These are phyloP conservation scores for Tenthredo distinguenda DNA, from an alignment of 2,888 invertebrate genomes.

Conservation along the genomic window DNA sequence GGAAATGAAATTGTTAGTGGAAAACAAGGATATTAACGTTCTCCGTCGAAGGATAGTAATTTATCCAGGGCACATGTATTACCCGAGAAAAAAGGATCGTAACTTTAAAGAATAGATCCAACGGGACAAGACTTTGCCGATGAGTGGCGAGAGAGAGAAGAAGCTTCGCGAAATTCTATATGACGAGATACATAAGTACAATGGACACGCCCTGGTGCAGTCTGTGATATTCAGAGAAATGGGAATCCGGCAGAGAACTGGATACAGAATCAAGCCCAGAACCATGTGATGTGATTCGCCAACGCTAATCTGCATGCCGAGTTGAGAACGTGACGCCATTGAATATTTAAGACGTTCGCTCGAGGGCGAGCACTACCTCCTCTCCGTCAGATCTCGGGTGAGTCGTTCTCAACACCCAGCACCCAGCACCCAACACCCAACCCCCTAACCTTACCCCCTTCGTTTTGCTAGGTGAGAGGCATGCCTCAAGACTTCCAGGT, in stretches of 20 bases:
- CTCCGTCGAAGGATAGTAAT: not conserved
- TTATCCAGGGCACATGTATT: not conserved
- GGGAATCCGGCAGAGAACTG: slow-evolving; percentile 49
- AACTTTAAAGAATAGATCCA: not conserved
- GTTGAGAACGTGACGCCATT: slow-evolving; percentile 75
- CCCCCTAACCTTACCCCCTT: slow-evolving; percentile 65
- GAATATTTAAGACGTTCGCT: slow-evolving; percentile 75
- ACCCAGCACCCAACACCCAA: slow-evolving; percentile 62
- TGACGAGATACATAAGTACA: slow-evolving; percentile 26
- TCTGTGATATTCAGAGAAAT: slow-evolving; percentile 35
- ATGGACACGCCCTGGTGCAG: slow-evolving; percentile 44
- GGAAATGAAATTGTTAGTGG: not conserved
- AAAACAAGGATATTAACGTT: not conserved
- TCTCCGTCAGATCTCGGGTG: slow-evolving; percentile 56
- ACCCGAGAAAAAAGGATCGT: not conserved
- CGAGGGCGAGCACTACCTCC: slow-evolving; percentile 53
- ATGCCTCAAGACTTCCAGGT: slow-evolving; percentile 74
- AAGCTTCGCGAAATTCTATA: not conserved
- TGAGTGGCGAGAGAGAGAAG: not conserved
- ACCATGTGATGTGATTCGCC: slow-evolving; percentile 74
- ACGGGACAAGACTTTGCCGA: not conserved
- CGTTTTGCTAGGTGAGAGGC: slow-evolving; percentile 70
- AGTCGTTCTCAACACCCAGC: slow-evolving; percentile 63
- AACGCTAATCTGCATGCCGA: slow-evolving; percentile 75
- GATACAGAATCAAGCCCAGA: slow-evolving; percentile 71